Conservation (phyloP, 2,888 invertebrate species). For the Belgica antarctica region DNA sequence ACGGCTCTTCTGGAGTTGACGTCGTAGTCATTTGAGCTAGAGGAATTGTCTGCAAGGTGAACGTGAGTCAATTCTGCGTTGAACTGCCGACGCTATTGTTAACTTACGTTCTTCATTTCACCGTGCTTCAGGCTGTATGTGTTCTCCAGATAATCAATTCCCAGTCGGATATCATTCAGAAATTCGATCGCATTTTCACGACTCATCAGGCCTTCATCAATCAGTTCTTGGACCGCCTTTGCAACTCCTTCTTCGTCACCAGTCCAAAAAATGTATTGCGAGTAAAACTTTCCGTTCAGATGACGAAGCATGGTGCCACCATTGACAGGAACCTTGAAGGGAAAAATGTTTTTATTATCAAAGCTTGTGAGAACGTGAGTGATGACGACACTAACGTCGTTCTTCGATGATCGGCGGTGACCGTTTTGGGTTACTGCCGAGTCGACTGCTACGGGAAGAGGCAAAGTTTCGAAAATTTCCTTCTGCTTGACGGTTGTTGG, state of each 20-base stretch:
- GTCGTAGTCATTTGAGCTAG: constrained; percentile 15
- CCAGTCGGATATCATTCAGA: constrained; percentile 72
- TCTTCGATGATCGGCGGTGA: not conserved
- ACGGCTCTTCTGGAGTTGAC: constrained; percentile 14
- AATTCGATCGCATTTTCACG: constrained; percentile 73
- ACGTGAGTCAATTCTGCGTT: not conserved
- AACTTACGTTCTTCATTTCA: constrained; percentile 42
- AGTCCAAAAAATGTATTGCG: constrained; percentile 79
- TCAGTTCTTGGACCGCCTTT: constrained; percentile 71
- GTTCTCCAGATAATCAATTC: constrained; percentile 68
- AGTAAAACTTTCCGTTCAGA: constrained; percentile 66
- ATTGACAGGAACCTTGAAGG: constrained; percentile 46
- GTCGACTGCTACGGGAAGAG: constrained; percentile 4
- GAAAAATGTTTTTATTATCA: not conserved
- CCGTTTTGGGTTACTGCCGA: not conserved
- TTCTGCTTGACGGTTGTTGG: constrained; percentile 12
- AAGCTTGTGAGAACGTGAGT: not conserved
- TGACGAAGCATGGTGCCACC: constrained; percentile 55
- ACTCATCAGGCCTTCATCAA: constrained; percentile 72
- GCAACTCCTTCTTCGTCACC: constrained; percentile 78
- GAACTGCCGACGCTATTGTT: not conserved
- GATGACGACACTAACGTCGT: constrained; percentile 1
- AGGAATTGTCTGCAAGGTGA: constrained; percentile 14
- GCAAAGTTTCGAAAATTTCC: constrained; percentile 28
- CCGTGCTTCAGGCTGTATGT: constrained; percentile 9